phyloP scores from a whole-genome alignment of 2,797 vertebrate species.

The Novumbra hubbsi region DNA sequence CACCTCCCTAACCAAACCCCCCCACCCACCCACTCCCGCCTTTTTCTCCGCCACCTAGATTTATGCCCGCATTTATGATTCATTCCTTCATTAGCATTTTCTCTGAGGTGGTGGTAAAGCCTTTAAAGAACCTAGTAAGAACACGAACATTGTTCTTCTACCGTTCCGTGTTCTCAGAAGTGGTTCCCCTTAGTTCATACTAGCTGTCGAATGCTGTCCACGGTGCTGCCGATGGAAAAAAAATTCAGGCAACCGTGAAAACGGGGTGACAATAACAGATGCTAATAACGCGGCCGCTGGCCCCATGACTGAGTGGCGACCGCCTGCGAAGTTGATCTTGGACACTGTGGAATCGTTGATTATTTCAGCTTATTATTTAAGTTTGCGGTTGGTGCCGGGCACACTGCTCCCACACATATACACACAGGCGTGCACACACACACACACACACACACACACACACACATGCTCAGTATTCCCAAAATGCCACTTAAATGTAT shows the following conservation, averaged over 20 bases:
- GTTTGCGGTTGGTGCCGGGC: constrained; percentile 50
- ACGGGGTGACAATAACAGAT: neutral
- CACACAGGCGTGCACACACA: neutral
- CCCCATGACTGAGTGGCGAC: constrained; percentile 47
- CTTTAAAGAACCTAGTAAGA: constrained; percentile 37
- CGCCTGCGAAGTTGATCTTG: constrained; percentile 58
- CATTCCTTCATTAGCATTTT: constrained; percentile 57
- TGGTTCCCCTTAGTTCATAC: too few relatives aligned
- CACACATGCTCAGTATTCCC: neutral
- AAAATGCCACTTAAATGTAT: neutral
- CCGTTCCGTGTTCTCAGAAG: too few relatives aligned
- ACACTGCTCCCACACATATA: constrained; percentile 45
- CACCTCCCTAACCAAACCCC: too few relatives aligned
- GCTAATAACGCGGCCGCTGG: neutral
- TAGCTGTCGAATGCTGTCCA: too few relatives aligned
- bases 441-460: constrained; percentile 7
- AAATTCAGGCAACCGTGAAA: neutral
- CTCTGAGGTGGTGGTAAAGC: constrained; percentile 40
- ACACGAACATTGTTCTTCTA: constrained; percentile 12
- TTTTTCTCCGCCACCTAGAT: constrained; percentile 53
- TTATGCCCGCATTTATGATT: constrained; percentile 61
- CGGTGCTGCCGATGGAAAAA: neutral
- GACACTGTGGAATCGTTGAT: constrained; percentile 49
- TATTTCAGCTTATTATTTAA: constrained; percentile 53
- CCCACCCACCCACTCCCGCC: neutral